Percentiles rank a stretch among this genome's conserved stretches.
phyloP scores from a whole-genome alignment of 2,888 invertebrate species.

The Tetanocera ferruginea region DNA sequence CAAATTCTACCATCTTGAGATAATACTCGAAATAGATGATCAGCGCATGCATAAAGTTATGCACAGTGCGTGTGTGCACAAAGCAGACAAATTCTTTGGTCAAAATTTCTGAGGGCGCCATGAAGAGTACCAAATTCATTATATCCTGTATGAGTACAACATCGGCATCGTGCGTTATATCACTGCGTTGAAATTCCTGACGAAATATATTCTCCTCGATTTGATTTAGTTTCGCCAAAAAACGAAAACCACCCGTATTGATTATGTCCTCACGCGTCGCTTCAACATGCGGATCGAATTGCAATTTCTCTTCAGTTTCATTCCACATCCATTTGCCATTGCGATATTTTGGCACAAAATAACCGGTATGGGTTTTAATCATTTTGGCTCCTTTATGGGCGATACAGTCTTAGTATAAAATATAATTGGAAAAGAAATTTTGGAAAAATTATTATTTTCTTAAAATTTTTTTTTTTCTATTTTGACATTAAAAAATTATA shows the following conservation, averaged over 20 bases:
- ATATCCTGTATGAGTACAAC: constrained; percentile 64
- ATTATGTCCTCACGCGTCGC: constrained; percentile 50
- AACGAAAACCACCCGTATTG: constrained; percentile 58
- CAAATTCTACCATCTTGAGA: constrained; percentile 64
- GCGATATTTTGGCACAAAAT: constrained; percentile 57
- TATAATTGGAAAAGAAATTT: neutral
- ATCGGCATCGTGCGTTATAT: constrained; percentile 57
- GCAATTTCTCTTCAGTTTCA: constrained; percentile 50
- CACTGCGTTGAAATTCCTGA: constrained; percentile 57
- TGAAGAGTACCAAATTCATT: constrained; percentile 63
- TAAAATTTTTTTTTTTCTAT: neutral
- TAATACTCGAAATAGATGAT: constrained; percentile 68
- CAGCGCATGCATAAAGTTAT: constrained; percentile 61
- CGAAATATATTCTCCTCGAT: constrained; percentile 64
- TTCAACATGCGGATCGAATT: constrained; percentile 51
- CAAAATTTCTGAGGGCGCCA: constrained; percentile 61
- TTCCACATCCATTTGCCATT: constrained; percentile 65
- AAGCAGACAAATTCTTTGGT: constrained; percentile 60
- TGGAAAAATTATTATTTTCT: neutral
- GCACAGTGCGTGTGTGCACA: constrained; percentile 60
- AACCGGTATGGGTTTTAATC: constrained; percentile 59
- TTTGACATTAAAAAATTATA: neutral
- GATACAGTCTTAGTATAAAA: neutral
- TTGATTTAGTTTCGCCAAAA: constrained; percentile 59
- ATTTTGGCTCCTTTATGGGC: constrained; percentile 43